Evolutionary conservation across 2,888 invertebrate genomes (phyloP), one percentile per base, ranked within the genome.

Genomic region (Ophion ellenae): DNA sequence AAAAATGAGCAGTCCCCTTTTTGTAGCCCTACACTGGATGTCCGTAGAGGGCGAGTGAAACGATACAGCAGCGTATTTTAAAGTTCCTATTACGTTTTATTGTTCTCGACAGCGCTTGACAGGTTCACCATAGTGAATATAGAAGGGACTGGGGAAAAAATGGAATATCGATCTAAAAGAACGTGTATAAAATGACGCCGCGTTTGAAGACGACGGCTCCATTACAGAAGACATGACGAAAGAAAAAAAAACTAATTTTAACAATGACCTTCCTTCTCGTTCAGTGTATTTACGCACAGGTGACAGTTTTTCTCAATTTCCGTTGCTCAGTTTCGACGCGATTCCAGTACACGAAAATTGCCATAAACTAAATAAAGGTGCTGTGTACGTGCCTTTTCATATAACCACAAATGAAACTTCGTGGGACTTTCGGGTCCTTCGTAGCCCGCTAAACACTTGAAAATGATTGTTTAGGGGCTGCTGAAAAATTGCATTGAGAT

Each of bases 141-240:
- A 64, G 61, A 45, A 66, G 73, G 78, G 47, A 53, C 24, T 45
- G 28, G 24, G 69, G 59, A 45, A 80, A 76, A 66, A 83, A 76
- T 81, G 77, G 85, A 86, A 86, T 80, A 86, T 61, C 83, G 83
- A 80, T 83, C 83, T 78, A 86, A 83, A 86, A 86, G 59, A 81
- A 81, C 71, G 69, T 86, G 81, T 86, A 83, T 83, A 80, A 86
- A 85, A 86, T 83, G 20, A 74, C 63, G 83, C 74, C 83, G 86
- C 77, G 24, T 53, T 67, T 61, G 78, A 74, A 80, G 71, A 85
- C 85, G 74, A 79, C 79, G 71, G 47, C 73, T 76, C 64, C 53
- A 80, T 76, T 71, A 71, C 80, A 47, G 70, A 66, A 45, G 36
- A 73, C 45, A 53, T 59, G 32, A 53, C 57, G 63, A 59, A 71